phyloP scores from a whole-genome alignment of 2,888 invertebrate genomes.

The Lithosia quadra region DNA sequence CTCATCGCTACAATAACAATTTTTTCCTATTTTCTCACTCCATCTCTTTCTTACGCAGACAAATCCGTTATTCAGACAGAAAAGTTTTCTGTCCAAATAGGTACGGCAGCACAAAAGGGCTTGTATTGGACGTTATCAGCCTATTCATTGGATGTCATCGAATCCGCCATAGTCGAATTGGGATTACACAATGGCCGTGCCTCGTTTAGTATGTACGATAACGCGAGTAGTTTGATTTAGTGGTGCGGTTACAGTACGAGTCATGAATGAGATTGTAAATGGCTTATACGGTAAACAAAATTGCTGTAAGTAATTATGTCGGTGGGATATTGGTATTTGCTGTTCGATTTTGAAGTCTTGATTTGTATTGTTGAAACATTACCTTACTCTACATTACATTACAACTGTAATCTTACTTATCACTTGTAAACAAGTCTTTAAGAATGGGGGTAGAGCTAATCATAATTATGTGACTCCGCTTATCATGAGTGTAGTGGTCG shows the following conservation, averaged over 20 bases:
- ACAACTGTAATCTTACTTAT: too few relatives aligned
- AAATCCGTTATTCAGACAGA: constrained; percentile 43
- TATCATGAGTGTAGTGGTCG: too few relatives aligned
- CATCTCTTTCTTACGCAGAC: constrained; percentile 26
- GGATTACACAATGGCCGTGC: constrained; percentile 61
- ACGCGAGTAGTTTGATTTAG: constrained; percentile 20
- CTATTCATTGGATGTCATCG: constrained; percentile 65
- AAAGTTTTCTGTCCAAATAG: constrained; percentile 48
- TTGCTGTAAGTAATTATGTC: not conserved
- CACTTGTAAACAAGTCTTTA: too few relatives aligned
- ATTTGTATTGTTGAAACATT: too few relatives aligned
- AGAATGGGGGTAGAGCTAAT: too few relatives aligned
- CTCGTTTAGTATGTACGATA: constrained; percentile 46
- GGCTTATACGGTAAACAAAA: constrained; percentile 11
- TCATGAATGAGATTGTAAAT: constrained; percentile 7
- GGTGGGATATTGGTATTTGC: not conserved
- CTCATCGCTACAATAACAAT: constrained; percentile 26
- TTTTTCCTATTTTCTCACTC: constrained; percentile 16
- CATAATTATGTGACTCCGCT: too few relatives aligned
- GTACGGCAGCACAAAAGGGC: constrained; percentile 46
- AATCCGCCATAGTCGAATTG: constrained; percentile 55
- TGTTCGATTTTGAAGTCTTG: not conserved
- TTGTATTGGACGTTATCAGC: constrained; percentile 55
- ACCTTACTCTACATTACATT: too few relatives aligned
- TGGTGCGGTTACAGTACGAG: constrained; percentile 2